Evolutionary conservation across 2,797 vertebrate species (phyloP).

Genomic region (Leucoraja ocellata): DNA sequence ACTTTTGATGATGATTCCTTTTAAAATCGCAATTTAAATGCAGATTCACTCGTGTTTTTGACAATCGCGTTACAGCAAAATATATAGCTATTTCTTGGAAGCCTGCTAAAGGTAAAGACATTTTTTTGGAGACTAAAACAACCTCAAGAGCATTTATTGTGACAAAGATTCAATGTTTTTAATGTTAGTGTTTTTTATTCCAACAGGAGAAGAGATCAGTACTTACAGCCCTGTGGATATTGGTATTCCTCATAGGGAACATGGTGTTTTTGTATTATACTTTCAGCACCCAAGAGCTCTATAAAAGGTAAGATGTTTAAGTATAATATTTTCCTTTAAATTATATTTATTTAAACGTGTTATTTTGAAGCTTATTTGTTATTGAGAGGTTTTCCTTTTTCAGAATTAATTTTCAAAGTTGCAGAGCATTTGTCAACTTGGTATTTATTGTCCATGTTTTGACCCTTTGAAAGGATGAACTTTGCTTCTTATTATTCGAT

Average conservation of each 20-base stretch:
- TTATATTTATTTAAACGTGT: background rate
- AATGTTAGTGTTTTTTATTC: slow-evolving; percentile 39
- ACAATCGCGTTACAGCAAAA: background rate
- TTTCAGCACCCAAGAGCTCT: slow-evolving; percentile 83
- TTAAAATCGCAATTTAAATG: background rate
- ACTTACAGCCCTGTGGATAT: slow-evolving; percentile 80
- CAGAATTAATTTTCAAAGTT: background rate
- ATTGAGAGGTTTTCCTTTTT: background rate
- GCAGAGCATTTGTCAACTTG: too few relatives aligned
- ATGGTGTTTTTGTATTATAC: slow-evolving; percentile 83
- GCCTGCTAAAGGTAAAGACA: background rate
- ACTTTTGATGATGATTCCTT: background rate
- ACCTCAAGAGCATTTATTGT: background rate
- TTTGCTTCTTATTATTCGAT: background rate
- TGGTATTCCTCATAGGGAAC: slow-evolving; percentile 81
- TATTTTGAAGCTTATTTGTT: background rate
- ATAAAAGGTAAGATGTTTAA: slow-evolving; percentile 72
- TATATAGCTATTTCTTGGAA: background rate
- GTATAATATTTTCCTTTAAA: background rate
- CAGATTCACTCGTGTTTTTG: background rate
- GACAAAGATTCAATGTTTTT: background rate
- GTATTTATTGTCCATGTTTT: background rate
- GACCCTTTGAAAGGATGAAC: background rate
- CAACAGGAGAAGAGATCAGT: slow-evolving; percentile 85
- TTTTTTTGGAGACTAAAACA: background rate